Evolutionary conservation across 2,888 invertebrate species (phyloP).

Genomic region (Lithophane ornitopus): DNA sequence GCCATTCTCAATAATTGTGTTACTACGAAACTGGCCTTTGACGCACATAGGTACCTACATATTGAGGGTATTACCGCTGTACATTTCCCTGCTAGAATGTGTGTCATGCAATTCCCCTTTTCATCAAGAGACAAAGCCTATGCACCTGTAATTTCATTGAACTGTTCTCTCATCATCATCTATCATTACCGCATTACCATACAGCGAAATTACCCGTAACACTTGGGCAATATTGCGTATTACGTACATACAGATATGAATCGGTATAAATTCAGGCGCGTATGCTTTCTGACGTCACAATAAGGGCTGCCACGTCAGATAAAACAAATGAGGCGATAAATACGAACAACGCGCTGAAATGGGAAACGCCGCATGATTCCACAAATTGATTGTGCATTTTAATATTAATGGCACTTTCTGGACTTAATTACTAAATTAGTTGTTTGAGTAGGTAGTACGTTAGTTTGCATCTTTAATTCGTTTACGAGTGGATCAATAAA

Average conservation of each 20-base stretch:
- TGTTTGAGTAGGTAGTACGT: not conserved
- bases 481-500: not conserved
- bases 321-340: constrained; percentile 73
- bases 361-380: constrained; percentile 67
- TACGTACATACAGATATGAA: constrained; percentile 47
- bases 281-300: constrained; percentile 65
- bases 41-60: not conserved
- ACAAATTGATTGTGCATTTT: constrained; percentile 69
- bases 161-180: constrained; percentile 10
- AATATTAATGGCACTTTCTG: constrained; percentile 55
- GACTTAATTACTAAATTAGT: constrained; percentile 17
- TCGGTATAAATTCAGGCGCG: constrained; percentile 60
- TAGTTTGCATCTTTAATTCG: no score
- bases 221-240: constrained; percentile 26
- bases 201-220: constrained; percentile 16
- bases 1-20: not conserved
- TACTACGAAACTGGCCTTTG: not conserved
- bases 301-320: constrained; percentile 65
- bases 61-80: not conserved
- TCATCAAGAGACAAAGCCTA: constrained; percentile 12
- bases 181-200: constrained; percentile 28
- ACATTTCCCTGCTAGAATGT: not conserved
- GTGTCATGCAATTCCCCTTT: constrained; percentile 9
- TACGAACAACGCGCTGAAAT: constrained; percentile 64
- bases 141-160: constrained; percentile 5